Evolutionary conservation across 2,113 vertebrate species (phyloP).

Genomic region (Rhinolophus sinicus): DNA sequence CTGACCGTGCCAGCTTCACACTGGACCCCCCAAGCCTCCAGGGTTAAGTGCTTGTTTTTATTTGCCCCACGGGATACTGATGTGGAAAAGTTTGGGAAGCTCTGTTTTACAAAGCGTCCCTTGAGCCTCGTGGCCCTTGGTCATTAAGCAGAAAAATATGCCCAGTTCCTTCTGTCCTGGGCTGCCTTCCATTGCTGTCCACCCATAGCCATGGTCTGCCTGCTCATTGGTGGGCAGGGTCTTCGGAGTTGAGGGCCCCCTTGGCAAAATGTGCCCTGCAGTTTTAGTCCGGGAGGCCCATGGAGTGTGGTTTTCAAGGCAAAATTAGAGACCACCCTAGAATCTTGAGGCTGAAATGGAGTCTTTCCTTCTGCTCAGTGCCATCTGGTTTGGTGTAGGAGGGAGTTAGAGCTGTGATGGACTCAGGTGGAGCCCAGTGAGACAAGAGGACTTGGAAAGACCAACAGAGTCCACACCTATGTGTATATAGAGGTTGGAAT

Average conservation of each 20-base stretch:
- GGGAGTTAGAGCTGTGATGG: background rate
- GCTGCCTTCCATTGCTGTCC: constrained; percentile 24
- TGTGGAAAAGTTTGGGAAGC: constrained; percentile 69
- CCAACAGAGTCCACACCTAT: background rate
- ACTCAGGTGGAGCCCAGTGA: background rate
- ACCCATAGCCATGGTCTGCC: background rate
- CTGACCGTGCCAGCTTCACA: background rate
- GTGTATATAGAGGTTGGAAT: background rate
- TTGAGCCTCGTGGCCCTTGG: constrained; percentile 45
- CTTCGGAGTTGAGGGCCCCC: background rate
- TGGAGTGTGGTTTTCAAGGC: background rate
- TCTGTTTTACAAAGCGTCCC: constrained; percentile 61
- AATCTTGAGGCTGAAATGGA: background rate
- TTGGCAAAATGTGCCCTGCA: background rate
- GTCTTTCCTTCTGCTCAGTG: background rate
- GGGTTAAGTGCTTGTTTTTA: background rate
- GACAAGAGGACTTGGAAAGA: background rate
- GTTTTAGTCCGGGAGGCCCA: background rate
- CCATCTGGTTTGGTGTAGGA: background rate
- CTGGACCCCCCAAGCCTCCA: background rate
- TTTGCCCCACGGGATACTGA: background rate
- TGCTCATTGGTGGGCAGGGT: background rate
- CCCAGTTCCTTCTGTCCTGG: constrained; percentile 20
- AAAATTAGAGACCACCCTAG: constrained; percentile 38
- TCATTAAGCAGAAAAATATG: background rate